Percentiles rank a stretch among this genome's conserved stretches.
phyloP scores from a whole-genome alignment of 2,797 vertebrate species.

The Clarias laeviceps region DNA sequence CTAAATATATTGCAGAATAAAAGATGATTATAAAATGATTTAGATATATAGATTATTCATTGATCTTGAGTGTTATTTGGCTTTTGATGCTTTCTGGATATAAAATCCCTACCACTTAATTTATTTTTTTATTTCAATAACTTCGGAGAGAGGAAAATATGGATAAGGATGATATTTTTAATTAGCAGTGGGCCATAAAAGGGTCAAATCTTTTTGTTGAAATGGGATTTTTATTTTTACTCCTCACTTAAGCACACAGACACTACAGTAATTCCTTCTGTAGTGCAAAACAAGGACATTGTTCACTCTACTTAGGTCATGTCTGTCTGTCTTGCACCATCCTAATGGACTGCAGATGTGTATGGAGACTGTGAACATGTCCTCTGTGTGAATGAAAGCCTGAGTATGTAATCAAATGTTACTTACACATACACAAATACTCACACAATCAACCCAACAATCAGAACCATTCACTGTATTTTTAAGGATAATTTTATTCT shows the following conservation, averaged over 20 bases:
- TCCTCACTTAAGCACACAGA: slow-evolving; percentile 32
- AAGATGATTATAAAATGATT: background rate
- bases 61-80: slow-evolving; percentile 10
- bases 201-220: background rate
- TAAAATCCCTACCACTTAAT: slow-evolving; percentile 18
- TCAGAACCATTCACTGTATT: slow-evolving; percentile 49
- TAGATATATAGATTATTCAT: slow-evolving; percentile 12
- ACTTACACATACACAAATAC: slow-evolving; percentile 20
- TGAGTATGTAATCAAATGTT: slow-evolving; percentile 10
- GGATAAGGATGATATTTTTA: background rate
- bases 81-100: slow-evolving; percentile 6
- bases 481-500: slow-evolving; percentile 92
- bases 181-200: background rate
- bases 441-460: background rate
- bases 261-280: slow-evolving; percentile 28
- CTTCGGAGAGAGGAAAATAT: background rate
- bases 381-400: slow-evolving; percentile 7
- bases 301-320: slow-evolving; percentile 27
- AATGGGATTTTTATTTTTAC: slow-evolving; percentile 16
- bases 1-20: slow-evolving; percentile 15
- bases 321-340: slow-evolving; percentile 31
- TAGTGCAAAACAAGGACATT: slow-evolving; percentile 21
- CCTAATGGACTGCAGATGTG: slow-evolving; percentile 48
- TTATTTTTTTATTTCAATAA: slow-evolving; percentile 13
- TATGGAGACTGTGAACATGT: slow-evolving; percentile 11